Conservation (phyloP, 2,888 invertebrate genomes). For the Ommatoiulus sabulosus region DNA sequence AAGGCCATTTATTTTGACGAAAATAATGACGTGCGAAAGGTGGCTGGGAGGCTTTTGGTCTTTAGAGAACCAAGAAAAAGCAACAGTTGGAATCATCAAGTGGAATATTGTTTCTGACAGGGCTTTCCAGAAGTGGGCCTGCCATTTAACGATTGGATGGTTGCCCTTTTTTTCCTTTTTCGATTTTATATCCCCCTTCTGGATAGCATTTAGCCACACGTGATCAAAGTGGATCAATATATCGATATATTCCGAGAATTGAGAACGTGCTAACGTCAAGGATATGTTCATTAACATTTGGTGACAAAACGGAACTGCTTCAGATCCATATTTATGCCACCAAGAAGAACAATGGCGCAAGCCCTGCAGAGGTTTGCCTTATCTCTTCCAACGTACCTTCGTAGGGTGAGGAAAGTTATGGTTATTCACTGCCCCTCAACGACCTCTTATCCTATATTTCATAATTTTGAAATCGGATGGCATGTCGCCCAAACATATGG, state of each 20-base stretch:
- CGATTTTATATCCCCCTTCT: not conserved
- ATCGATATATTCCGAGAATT: not conserved
- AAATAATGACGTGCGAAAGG: slow-evolving; percentile 49
- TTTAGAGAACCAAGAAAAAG: not conserved
- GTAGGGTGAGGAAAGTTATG: not conserved
- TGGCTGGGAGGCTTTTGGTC: not conserved
- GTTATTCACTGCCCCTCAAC: not conserved
- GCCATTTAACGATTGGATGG: not conserved
- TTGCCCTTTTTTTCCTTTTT: not conserved
- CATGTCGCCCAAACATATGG: not conserved
- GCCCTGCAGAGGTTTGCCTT: not conserved
- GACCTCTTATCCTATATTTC: not conserved
- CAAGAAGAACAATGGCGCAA: not conserved
- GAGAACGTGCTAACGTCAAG: not conserved
- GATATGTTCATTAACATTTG: not conserved
- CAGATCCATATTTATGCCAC: not conserved
- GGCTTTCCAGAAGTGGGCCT: not conserved
- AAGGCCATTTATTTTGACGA: slow-evolving; percentile 13
- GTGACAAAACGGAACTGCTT: not conserved
- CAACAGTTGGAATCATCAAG: not conserved
- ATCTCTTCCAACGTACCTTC: not conserved
- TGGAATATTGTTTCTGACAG: slow-evolving; percentile 1
- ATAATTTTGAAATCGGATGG: not conserved
- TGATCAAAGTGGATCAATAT: not conserved
- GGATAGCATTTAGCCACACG: not conserved